phyloP scores from a whole-genome alignment of 2,113 vertebrate genomes.

The Struthio camelus region DNA sequence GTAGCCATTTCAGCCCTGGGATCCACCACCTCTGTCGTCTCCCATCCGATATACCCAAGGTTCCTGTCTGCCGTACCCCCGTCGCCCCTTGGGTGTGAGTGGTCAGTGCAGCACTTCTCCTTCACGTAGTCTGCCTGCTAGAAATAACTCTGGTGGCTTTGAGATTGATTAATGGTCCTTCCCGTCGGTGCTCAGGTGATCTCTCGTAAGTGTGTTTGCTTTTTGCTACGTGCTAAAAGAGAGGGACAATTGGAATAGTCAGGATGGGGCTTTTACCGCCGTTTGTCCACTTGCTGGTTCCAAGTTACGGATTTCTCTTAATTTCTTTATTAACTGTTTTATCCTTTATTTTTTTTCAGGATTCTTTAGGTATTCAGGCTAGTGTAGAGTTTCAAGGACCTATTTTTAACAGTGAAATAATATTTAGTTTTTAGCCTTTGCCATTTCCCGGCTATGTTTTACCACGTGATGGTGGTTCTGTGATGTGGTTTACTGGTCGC shows the following conservation, averaged over 20 bases:
- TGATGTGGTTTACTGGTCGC: constrained; percentile 72
- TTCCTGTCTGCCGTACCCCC: constrained; percentile 6
- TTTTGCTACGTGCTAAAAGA: accelerated
- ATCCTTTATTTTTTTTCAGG: background rate
- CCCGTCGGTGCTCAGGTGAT: background rate
- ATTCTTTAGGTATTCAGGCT: background rate
- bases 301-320: background rate
- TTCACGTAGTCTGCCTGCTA: background rate
- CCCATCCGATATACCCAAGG: constrained; percentile 4
- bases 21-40: background rate
- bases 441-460: constrained; percentile 57
- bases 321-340: background rate
- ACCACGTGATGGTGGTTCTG: constrained; percentile 53
- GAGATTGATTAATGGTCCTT: background rate
- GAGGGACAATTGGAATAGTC: background rate
- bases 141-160: constrained; percentile 46
- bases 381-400: background rate
- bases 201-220: background rate
- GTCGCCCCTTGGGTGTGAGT: accelerated
- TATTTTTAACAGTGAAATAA: constrained; percentile 55
- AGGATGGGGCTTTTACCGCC: background rate
- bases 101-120: constrained; percentile 34
- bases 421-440: constrained; percentile 42
- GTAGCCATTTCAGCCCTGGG: background rate
- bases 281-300: background rate